phyloP scores from a whole-genome alignment of 2,797 vertebrate species.

The Siniperca scherzeri region DNA sequence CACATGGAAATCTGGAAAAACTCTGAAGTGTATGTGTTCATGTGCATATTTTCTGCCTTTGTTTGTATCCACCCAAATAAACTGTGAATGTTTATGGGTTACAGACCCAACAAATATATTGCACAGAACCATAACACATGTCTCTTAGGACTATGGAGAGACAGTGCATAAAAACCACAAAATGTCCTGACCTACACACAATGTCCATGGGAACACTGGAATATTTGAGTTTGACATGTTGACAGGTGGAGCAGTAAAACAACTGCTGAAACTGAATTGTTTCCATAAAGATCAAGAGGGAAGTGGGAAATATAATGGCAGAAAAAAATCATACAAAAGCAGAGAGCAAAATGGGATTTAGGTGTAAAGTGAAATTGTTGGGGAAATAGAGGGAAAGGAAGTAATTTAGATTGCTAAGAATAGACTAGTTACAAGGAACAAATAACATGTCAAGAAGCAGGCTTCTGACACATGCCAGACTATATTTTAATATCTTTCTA shows the following conservation, averaged over 20 bases:
- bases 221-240: conserved; percentile 11
- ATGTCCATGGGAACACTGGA: conserved; percentile 8
- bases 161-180: conserved; percentile 5
- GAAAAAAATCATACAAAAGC: conserved; percentile 5
- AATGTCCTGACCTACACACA: not conserved
- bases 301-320: conserved; percentile 4
- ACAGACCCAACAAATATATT: not conserved
- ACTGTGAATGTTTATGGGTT: not conserved
- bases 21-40: not conserved
- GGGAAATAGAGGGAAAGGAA: conserved; percentile 18
- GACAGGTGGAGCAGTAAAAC: conserved; percentile 14
- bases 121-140: not conserved
- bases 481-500: conserved; percentile 9
- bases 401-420: conserved; percentile 36
- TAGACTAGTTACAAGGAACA: conserved; percentile 32
- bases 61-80: not conserved
- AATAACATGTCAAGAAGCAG: conserved; percentile 26
- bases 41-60: not conserved
- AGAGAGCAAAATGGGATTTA: conserved; percentile 17
- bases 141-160: conserved; percentile 7
- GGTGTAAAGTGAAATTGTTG: conserved; percentile 6
- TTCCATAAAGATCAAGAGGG: conserved; percentile 20
- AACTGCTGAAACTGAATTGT: conserved; percentile 13
- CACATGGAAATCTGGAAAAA: conserved; percentile 10
- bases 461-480: conserved; percentile 17